These are phyloP conservation scores for Artibeus jamaicensis DNA, from an alignment of 2,797 vertebrate genomes.

Conservation along the genomic window DNA sequence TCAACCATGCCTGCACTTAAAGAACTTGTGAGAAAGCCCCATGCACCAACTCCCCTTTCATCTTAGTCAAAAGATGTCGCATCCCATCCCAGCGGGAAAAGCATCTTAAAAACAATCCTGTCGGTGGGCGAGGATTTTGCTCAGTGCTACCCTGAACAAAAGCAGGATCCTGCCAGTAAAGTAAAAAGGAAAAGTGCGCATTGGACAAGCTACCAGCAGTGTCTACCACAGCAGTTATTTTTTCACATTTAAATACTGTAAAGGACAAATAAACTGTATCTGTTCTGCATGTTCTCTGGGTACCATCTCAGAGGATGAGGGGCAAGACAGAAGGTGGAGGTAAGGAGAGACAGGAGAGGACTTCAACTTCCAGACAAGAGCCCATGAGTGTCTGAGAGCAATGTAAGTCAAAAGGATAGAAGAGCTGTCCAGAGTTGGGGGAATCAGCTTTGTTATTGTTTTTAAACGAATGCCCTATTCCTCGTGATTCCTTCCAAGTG, in stretches of 20 bases:
- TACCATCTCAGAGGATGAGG: background rate
- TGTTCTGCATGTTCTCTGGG: background rate
- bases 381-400: background rate
- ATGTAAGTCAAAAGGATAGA: background rate
- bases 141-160: background rate
- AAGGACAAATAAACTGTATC: background rate
- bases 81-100: background rate
- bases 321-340: background rate
- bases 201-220: background rate
- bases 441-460: background rate
- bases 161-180: background rate
- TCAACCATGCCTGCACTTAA: background rate
- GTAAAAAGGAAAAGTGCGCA: background rate
- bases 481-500: background rate
- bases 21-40: background rate
- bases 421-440: background rate
- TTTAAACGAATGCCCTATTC: background rate
- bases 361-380: background rate
- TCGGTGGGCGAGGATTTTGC: background rate
- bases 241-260: background rate
- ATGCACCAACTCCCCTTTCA: background rate
- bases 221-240: background rate
- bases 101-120: background rate
- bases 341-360: background rate
- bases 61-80: background rate